Conservation (phyloP, 2,113 vertebrate genomes). For the Tragelaphus buxtoni region DNA sequence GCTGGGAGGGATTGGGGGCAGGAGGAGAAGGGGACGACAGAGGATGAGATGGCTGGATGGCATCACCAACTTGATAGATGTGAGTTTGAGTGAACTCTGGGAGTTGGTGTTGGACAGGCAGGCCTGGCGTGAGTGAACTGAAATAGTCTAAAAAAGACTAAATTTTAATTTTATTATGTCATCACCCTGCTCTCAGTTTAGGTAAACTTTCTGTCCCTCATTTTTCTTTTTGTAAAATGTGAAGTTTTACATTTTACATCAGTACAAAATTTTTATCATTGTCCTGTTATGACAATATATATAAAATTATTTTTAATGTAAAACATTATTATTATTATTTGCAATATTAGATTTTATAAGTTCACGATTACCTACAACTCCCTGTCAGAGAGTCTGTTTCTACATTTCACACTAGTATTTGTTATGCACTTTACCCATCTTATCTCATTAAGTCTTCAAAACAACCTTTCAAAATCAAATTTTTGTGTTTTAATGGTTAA, state of each 20-base stretch:
- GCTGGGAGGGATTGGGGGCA: too few relatives aligned
- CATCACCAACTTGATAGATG: too few relatives aligned
- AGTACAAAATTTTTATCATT: background rate
- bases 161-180: background rate
- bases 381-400: background rate
- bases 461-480: background rate
- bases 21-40: too few relatives aligned
- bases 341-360: background rate
- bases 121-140: too few relatives aligned
- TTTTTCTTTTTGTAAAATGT: background rate
- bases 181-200: background rate
- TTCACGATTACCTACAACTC: background rate
- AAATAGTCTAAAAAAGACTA: background rate
- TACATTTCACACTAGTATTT: background rate
- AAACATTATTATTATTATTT: background rate
- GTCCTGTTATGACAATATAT: background rate
- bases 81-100: too few relatives aligned
- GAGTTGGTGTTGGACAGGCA: too few relatives aligned
- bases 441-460: background rate
- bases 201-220: background rate
- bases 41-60: too few relatives aligned
- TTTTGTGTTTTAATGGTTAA: background rate
- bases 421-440: background rate
- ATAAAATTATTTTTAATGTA: background rate
- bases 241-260: background rate